A percentile compares a stretch with the other conserved stretches of the same genome.
phyloP scores from a whole-genome alignment of 1,140 invertebrate species.

The Orius laevigatus region DNA sequence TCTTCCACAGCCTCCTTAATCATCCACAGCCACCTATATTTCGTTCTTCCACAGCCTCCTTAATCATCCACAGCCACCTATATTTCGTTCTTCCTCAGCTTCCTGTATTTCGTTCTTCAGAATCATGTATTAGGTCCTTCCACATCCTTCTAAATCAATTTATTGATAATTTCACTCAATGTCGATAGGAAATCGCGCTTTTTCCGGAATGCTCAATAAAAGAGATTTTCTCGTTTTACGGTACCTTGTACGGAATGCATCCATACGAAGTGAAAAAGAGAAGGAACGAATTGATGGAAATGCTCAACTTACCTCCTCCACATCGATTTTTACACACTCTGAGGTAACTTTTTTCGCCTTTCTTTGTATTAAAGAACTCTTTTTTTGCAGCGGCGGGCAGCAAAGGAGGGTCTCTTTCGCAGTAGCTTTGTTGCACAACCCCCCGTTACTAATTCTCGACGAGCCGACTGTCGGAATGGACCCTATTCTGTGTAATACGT shows the following conservation, averaged over 20 bases:
- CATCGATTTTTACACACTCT: constrained; percentile 57
- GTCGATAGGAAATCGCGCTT: constrained; percentile 58
- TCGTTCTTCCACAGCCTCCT: too few relatives aligned
- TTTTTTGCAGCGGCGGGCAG: constrained; percentile 59
- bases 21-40: too few relatives aligned
- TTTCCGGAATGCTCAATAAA: constrained; percentile 72
- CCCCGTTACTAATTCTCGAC: constrained; percentile 75
- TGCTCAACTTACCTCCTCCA: constrained; percentile 51
- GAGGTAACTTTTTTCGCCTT: constrained; percentile 34
- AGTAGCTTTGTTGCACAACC: constrained; percentile 67
- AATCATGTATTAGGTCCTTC: too few relatives aligned
- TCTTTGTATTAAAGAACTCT: neutral
- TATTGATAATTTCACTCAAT: too few relatives aligned
- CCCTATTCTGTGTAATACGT: constrained; percentile 42
- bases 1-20: too few relatives aligned
- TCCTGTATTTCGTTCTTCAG: too few relatives aligned
- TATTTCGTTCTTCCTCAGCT: too few relatives aligned
- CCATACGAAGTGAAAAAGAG: constrained; percentile 42
- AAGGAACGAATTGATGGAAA: constrained; percentile 45
- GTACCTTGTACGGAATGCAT: constrained; percentile 64
- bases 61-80: too few relatives aligned
- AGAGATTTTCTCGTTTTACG: constrained; percentile 77
- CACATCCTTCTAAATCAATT: too few relatives aligned
- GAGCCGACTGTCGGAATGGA: constrained; percentile 87
- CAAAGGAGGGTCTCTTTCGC: constrained; percentile 74